Conservation (phyloP, 2,888 invertebrate species). For the Drosophila birchii region DNA sequence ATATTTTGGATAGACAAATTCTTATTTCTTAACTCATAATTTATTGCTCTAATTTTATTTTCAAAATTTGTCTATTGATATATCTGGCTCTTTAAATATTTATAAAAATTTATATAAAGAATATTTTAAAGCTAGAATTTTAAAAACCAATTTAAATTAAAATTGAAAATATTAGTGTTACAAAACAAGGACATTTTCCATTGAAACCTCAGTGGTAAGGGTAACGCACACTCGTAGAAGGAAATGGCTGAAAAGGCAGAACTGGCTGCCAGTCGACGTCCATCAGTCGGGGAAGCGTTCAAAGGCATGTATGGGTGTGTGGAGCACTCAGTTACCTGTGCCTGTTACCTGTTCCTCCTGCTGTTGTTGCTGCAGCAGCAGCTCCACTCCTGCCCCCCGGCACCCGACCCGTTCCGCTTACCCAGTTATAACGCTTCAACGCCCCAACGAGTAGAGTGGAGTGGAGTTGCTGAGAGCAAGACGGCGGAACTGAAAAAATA, state of each 20-base stretch:
- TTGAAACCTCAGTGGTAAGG: neutral
- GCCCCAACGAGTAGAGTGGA: constrained; percentile 37
- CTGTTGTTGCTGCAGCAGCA: neutral
- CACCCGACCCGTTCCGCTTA: constrained; percentile 34
- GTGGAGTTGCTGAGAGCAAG: constrained; percentile 29
- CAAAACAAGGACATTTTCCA: no score
- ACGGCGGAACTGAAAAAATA: constrained; percentile 35
- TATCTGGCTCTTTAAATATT: neutral
- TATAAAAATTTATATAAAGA: neutral
- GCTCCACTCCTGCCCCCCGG: constrained; percentile 34
- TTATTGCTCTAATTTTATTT: no score
- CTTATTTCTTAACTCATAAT: no score
- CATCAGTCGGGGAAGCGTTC: constrained; percentile 35
- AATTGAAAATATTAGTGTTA: no score
- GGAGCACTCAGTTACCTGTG: constrained; percentile 28
- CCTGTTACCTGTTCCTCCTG: constrained; percentile 33
- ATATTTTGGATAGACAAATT: no score
- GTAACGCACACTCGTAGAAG: constrained; percentile 18
- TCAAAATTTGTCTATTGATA: neutral
- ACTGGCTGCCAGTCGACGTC: constrained; percentile 44
- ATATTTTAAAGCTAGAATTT: neutral
- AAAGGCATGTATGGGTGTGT: constrained; percentile 29
- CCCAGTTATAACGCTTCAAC: constrained; percentile 54
- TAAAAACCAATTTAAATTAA: neutral
- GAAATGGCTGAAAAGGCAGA: constrained; percentile 47